Evolutionary conservation across 2,888 invertebrate genomes (phyloP), one percentile per base, ranked within the genome.

Genomic region (Spialia ferax): DNA sequence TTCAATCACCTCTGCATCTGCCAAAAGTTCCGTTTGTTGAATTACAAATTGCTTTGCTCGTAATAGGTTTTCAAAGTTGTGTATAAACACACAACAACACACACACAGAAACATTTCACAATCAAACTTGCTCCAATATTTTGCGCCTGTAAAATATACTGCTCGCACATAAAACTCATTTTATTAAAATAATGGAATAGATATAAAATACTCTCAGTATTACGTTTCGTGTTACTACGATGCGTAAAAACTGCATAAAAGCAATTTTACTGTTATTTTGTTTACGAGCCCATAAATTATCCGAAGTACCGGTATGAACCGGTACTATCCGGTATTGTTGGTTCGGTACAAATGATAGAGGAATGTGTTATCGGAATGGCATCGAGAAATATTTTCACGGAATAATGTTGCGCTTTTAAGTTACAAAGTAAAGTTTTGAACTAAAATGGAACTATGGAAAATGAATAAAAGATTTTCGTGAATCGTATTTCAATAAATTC

Each of bases 301-400:
- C 22, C 55, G 63, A 13, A 55, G 26, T 23, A 57, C 64, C 35
- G 57, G 65, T 52, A 59, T 50, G 59, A 81, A 78, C 81, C 76
- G 75, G 78, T 79, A 77, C 78, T 73, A 79, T 79, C 80, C 80
- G 75, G 82, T 63, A 59, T 23, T 50, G 45, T 22, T 42, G 42
- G 15, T 45, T 15, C 42, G 23, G 45, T 48, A 22, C 54, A 63
- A 63, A 62, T 26, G 54, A 57, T 45, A 26, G 18, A 18, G 45
- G 10, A 48, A 48, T 20, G 20, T 48, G 20, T 48, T 48, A 48
- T 48, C 45, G 45, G 20, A 48, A 20, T 20, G 45, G 20, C 11
- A 3, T 48, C 45, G 20, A 48, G 45, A 48, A 48, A 48, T 48
- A 20, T 48, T 48, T 20, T 10, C 10, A 20, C 20, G 45, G 8